These are phyloP conservation scores for Dynastes hyllus DNA, from an alignment of 2,888 invertebrate species.

Conservation along the genomic window DNA sequence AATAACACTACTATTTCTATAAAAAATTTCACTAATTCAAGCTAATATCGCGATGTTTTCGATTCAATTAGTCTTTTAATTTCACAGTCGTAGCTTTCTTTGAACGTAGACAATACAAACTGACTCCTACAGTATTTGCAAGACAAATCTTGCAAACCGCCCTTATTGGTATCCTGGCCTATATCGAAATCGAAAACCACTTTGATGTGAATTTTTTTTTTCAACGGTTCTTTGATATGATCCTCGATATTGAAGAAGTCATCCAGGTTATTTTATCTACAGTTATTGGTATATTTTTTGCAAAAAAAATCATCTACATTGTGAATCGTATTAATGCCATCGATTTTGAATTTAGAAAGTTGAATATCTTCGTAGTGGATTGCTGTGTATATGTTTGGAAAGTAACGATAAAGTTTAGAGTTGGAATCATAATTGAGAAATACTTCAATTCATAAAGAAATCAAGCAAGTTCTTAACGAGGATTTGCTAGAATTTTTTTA, in stretches of 20 bases:
- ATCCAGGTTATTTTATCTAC: conserved; percentile 1
- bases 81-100: background rate
- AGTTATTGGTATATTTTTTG: background rate
- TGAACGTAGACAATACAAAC: background rate
- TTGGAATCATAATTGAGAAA: too few relatives aligned
- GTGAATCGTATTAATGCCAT: conserved; percentile 27
- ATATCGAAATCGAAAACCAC: background rate
- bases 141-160: background rate
- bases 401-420: too few relatives aligned
- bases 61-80: conserved; percentile 4
- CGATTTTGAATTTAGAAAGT: background rate
- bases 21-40: background rate
- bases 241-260: background rate
- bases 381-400: background rate
- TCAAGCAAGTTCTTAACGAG: too few relatives aligned
- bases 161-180: background rate
- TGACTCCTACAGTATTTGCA: background rate
- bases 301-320: conserved; percentile 12
- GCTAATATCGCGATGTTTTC: conserved; percentile 13
- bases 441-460: too few relatives aligned
- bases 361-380: conserved; percentile 1
- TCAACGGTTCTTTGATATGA: background rate
- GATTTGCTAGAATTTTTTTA: too few relatives aligned
- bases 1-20: too few relatives aligned
- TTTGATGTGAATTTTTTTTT: background rate